Evolutionary conservation across 2,113 vertebrate genomes (phyloP), one percentile per base, ranked within the genome.

Genomic region (Petroica traversi): DNA sequence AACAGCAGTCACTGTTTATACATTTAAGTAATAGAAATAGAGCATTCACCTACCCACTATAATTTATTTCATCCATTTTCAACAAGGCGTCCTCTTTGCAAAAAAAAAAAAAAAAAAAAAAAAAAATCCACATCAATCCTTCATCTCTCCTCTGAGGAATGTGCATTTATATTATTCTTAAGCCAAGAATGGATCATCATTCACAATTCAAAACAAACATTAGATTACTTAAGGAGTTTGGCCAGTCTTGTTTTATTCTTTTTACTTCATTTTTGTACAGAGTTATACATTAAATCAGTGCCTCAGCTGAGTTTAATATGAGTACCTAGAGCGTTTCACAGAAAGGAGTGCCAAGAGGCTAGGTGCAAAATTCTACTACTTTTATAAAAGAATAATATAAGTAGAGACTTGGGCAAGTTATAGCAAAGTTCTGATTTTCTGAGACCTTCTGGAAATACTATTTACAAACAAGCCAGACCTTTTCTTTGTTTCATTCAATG

Each of bases 141-240:
- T 95, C 95, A 89, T 85, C 77, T 93, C 92, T 88, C 19, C 54
- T 91, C 73, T 71, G 63, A 87, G 68, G 33, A 83, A 90, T 90
- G 88, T 92, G 62, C 95, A 90, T 95, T 95, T 92, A 76, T 77
- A 69, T 64, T 92, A 94, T 66, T 76, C 62, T 41, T 88, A 51
- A 88, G 90, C 88, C 95, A 95, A 95, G 85, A 93, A 90, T 58
- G 59, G 95, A 69, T 93, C 92, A 77, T 88, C 81, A 88, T 93
- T 95, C 89, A 83, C 43, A 83, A 90, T 34, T 84, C 72, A 92
- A 88, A 93, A 88, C 67, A 88, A 94, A 80, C 14, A 26, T 55
- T 62, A 58, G 36, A 76, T 88, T 85, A 61, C 20, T 82, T 75
- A 13, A 61, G 61, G 36, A 79, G 46, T 62, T 92, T 76, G 67